Base-by-base conservation (phyloP, 2,113 vertebrate species). In the Typhlomys cinereus region DNA sequence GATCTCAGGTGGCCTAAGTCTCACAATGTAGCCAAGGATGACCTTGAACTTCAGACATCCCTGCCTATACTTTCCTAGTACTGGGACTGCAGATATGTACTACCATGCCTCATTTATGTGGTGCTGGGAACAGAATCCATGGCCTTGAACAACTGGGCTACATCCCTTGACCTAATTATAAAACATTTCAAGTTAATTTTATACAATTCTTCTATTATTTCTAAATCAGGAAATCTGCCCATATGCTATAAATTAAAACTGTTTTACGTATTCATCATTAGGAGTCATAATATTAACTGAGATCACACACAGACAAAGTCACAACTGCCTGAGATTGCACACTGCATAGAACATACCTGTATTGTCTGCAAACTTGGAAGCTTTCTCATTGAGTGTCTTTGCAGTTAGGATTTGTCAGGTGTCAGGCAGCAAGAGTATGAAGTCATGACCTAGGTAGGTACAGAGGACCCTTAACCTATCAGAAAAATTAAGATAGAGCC, bases 181-280 rank as follows among this genome's bases (percentile, higher is more conserved):
- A 61, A 36, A 36, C 29, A 79, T 36, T 67, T 91, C 34, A 92
- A 86, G 44, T 81, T 89, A 82, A 78, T 90, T 88, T 88, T 90
- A 79, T 79, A 54, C 71, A 5, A 66, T 64, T 36, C 25, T 69
- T 62, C 71, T 25, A 31, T 50, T 90, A n/a, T 75, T 88, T 79
- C n/a, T 73, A 73, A 92, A n/a, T 67, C 66, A 13, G 2, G 39
- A 80, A 46, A 75, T 78, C 10, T 95, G 31, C 41, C 3, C 25
- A 8, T 59, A 50, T 20, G 76, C 23, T 91, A 0, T 85, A 69
- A 61, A 52, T 59, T 31, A 79, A 75, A 73, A 57, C 23, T 79
- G 29, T 54, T 52, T 23, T 57, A 79, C 75, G 67, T 41, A 70
- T 27, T n/a, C 21, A 69, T 23, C 69, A 59, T 62, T n/a, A 44